These are phyloP conservation scores for Amyelois transitella DNA, from an alignment of 1,140 invertebrate genomes.

Conservation along the genomic window DNA sequence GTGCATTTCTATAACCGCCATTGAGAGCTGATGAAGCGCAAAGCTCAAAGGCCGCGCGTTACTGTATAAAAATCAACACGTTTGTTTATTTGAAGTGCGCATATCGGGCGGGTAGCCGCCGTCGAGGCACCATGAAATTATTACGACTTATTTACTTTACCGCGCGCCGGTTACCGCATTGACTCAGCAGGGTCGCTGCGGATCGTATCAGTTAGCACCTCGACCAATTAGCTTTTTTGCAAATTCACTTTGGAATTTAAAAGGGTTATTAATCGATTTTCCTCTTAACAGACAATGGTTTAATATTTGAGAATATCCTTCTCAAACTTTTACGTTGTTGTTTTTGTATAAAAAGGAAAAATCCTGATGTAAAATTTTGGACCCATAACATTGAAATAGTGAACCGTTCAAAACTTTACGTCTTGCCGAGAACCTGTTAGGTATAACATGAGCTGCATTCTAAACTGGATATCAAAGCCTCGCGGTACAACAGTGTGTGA, in stretches of 20 bases:
- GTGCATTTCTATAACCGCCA: constrained; percentile 27
- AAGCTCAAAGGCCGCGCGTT: constrained; percentile 40
- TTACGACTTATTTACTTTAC: constrained; percentile 71
- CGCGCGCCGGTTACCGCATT: constrained; percentile 48
- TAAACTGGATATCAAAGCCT: too few relatives aligned
- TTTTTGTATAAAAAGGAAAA: too few relatives aligned
- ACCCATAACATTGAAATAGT: too few relatives aligned
- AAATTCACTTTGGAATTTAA: neutral
- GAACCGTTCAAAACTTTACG: too few relatives aligned
- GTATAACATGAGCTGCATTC: too few relatives aligned
- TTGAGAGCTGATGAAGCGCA: constrained; percentile 25
- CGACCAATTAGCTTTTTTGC: neutral
- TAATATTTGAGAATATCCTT: neutral
- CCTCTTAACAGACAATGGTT: neutral
- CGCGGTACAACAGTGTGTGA: too few relatives aligned
- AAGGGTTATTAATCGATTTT: neutral
- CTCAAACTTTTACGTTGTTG: neutral
- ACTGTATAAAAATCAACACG: constrained; percentile 67
- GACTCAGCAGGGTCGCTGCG: constrained; percentile 42
- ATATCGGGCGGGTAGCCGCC: constrained; percentile 37
- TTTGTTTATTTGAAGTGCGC: constrained; percentile 47
- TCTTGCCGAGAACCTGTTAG: too few relatives aligned
- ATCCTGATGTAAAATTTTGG: too few relatives aligned
- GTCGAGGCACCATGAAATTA: constrained; percentile 63
- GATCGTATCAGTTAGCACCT: constrained; percentile 18